Conservation (phyloP, 2,888 invertebrate genomes). For the Yponomeuta cagnagella region DNA sequence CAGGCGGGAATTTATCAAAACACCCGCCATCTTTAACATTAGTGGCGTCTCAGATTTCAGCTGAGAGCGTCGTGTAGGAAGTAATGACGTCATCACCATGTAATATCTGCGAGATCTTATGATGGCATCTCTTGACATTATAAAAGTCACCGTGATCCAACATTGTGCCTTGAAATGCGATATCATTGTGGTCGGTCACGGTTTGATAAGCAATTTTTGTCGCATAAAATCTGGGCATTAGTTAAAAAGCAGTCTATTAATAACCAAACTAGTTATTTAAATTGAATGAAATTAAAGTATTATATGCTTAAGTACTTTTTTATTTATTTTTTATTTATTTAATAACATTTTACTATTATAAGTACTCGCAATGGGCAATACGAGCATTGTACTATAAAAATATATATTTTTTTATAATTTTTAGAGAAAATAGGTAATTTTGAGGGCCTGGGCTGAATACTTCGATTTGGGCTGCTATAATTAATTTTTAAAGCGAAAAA, state of each 20-base stretch:
- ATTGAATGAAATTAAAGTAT: conserved; percentile 24
- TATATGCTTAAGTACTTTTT: no score
- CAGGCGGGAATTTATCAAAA: conserved; percentile 60
- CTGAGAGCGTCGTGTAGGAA: conserved; percentile 42
- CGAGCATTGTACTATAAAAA: no score
- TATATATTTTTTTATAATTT: no score
- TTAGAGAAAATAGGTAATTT: no score
- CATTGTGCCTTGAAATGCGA: conserved; percentile 45
- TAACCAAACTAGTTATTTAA: neutral
- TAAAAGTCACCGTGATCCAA: conserved; percentile 58
- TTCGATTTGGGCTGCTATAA: no score
- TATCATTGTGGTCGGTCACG: conserved; percentile 34
- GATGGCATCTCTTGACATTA: conserved; percentile 64
- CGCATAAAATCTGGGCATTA: neutral
- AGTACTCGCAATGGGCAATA: no score
- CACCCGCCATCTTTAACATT: conserved; percentile 51
- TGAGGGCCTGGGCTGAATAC: no score
- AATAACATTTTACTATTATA: no score
- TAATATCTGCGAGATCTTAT: conserved; percentile 55
- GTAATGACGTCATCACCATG: conserved; percentile 43
- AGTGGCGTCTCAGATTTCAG: conserved; percentile 65
- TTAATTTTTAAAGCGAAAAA: no score
- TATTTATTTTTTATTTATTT: no score
- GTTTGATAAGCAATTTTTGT: conserved; percentile 14
- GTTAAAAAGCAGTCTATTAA: neutral